Percentiles rank a stretch among this genome's conserved stretches.
Evolutionary conservation across 1,140 invertebrate species (phyloP).

Genomic region (Drosophila ohnishii): DNA sequence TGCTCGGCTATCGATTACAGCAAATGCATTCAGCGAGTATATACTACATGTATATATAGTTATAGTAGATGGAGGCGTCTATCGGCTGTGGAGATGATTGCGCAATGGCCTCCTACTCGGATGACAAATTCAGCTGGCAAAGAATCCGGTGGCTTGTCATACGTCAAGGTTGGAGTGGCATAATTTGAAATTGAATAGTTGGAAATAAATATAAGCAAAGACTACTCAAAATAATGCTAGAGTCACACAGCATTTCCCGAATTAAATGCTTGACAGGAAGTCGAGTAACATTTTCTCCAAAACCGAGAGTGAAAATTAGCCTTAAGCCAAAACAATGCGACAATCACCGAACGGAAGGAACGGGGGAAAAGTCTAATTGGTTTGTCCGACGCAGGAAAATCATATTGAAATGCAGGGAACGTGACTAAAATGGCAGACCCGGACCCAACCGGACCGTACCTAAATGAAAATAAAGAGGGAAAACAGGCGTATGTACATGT

Average conservation of each 20-base stretch:
- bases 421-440: slow-evolving; percentile 50
- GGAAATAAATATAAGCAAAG: background rate
- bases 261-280: background rate
- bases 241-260: background rate
- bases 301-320: slow-evolving; percentile 35
- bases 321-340: slow-evolving; percentile 42
- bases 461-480: slow-evolving; percentile 18
- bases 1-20: slow-evolving; percentile 57
- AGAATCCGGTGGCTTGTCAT: background rate
- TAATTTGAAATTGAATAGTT: slow-evolving; percentile 1
- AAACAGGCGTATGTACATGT: slow-evolving; percentile 23
- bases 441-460: background rate
- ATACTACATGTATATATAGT: background rate
- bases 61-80: slow-evolving; percentile 17
- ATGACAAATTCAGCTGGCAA: slow-evolving; percentile 25
- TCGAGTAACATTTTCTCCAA: slow-evolving; percentile 6
- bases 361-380: slow-evolving; percentile 45
- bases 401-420: slow-evolving; percentile 59
- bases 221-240: too few species aligned
- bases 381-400: slow-evolving; percentile 48
- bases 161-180: slow-evolving; percentile 19
- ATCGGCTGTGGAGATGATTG: slow-evolving; percentile 25
- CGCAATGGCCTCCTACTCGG: slow-evolving; percentile 25
- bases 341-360: slow-evolving; percentile 35
- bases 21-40: slow-evolving; percentile 22